phyloP scores from a whole-genome alignment of 2,888 invertebrate species.

The Orthonychiurus folsomi region DNA sequence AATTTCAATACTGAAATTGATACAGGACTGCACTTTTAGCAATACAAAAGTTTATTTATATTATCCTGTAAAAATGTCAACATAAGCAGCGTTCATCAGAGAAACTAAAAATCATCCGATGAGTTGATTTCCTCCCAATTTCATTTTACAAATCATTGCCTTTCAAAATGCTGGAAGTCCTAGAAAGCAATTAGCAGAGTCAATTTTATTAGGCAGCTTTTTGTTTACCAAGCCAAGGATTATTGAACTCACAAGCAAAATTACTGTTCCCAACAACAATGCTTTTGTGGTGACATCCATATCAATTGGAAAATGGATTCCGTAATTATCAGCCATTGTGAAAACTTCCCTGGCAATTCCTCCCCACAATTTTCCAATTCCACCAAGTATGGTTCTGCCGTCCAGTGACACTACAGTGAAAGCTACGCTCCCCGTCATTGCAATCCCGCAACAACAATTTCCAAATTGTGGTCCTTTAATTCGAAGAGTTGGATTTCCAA shows the following conservation, averaged over 20 bases:
- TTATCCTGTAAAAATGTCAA: too few species aligned
- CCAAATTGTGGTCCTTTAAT: constrained; percentile 45
- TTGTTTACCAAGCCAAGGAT: neutral
- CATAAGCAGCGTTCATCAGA: too few species aligned
- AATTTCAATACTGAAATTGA: too few species aligned
- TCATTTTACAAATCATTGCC: too few species aligned
- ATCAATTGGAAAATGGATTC: constrained; percentile 13
- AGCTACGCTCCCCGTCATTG: constrained; percentile 41
- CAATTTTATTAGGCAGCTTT: neutral
- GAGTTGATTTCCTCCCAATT: too few species aligned
- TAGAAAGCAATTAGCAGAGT: constrained; percentile 5
- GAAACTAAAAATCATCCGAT: too few species aligned
- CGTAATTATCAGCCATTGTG: constrained; percentile 20
- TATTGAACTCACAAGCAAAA: constrained; percentile 7
- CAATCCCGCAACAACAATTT: constrained; percentile 45
- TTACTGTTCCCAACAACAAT: constrained; percentile 11
- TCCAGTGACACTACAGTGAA: constrained; percentile 40
- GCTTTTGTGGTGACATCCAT: constrained; percentile 15
- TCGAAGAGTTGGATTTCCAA: constrained; percentile 41
- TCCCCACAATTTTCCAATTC: constrained; percentile 18
- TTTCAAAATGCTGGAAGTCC: constrained; percentile 13
- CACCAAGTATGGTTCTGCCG: constrained; percentile 12
- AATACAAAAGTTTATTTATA: neutral
- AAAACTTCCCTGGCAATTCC: constrained; percentile 14
- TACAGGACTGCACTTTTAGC: too few species aligned